phyloP scores from a whole-genome alignment of 2,113 vertebrate species.

The Crotophaga sulcirostris region DNA sequence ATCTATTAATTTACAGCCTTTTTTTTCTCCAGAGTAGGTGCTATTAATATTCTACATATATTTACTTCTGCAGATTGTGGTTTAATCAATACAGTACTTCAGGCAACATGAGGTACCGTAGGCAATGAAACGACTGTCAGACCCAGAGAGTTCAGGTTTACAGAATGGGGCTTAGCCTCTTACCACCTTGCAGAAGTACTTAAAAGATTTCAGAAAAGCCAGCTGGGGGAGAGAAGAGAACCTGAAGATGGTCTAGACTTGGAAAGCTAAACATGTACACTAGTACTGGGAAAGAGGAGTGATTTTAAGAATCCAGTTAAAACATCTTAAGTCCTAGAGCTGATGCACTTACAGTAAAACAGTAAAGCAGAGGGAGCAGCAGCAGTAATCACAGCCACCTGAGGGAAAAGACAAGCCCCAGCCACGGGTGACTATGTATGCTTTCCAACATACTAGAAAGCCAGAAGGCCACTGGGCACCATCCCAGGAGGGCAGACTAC shows the following conservation, averaged over 20 bases:
- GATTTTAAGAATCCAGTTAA: neutral
- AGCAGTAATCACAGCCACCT: neutral
- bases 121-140: slow-evolving; percentile 28
- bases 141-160: slow-evolving; percentile 14
- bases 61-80: slow-evolving; percentile 67
- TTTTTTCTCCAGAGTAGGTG: neutral
- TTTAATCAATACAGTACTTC: slow-evolving; percentile 70
- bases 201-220: slow-evolving; percentile 48
- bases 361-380: neutral
- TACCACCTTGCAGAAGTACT: slow-evolving; percentile 15
- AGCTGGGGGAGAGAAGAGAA: neutral
- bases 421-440: rapidly evolving
- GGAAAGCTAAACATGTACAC: neutral
- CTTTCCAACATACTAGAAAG: neutral
- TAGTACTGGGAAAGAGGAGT: neutral
- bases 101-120: slow-evolving; percentile 51
- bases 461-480: neutral
- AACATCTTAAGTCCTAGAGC: neutral
- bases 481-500: neutral
- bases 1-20: slow-evolving; percentile 68
- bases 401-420: neutral
- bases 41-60: slow-evolving; percentile 70
- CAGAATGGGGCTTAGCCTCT: slow-evolving; percentile 15
- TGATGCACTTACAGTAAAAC: neutral
- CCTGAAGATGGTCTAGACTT: neutral